phyloP scores from a whole-genome alignment of 2,113 vertebrate species.

The Merops nubicus region DNA sequence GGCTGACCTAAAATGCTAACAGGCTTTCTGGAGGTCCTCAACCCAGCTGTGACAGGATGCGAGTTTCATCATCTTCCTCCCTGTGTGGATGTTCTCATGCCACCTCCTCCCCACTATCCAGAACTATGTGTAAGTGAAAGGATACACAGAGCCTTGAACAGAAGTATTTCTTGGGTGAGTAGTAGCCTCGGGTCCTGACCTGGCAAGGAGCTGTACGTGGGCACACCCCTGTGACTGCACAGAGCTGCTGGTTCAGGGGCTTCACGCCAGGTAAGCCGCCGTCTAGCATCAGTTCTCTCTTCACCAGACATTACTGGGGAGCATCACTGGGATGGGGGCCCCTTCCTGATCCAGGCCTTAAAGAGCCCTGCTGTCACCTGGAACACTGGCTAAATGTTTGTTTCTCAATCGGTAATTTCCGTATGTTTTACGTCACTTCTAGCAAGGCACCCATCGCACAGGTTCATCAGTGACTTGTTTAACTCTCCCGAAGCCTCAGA shows the following conservation, averaged over 20 bases:
- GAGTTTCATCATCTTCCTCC: background rate
- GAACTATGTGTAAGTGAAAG: background rate
- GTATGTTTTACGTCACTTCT: background rate
- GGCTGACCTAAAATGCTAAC: background rate
- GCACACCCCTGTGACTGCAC: background rate
- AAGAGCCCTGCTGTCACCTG: background rate
- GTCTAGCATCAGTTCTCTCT: background rate
- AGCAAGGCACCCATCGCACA: background rate
- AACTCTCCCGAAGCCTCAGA: background rate
- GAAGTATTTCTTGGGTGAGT: background rate
- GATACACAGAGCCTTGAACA: background rate
- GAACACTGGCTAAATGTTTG: background rate
- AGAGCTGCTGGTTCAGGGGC: background rate
- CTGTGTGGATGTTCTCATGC: accelerated
- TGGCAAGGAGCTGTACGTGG: background rate
- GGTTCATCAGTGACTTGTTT: background rate
- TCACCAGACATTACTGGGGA: background rate
- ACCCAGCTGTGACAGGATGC: background rate
- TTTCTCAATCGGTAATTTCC: conserved; percentile 1
- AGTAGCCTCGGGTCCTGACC: background rate
- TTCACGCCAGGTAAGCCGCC: background rate
- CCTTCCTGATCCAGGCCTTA: background rate
- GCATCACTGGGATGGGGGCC: background rate
- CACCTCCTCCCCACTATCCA: background rate
- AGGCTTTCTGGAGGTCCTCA: background rate